Base-by-base conservation (phyloP, 2,888 invertebrate species). In the Sarcophaga subvicina region DNA sequence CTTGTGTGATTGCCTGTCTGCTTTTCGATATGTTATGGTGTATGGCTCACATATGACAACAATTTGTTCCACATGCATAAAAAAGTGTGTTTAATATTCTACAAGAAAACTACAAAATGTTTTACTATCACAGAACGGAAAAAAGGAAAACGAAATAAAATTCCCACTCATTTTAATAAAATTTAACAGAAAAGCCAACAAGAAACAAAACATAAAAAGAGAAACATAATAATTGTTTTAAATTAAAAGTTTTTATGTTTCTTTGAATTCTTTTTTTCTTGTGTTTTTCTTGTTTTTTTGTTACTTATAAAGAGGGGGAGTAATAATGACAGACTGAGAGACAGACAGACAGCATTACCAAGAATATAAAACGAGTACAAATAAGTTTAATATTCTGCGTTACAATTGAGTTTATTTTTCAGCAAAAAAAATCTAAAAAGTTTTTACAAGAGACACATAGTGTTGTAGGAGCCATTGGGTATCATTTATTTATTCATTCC, bases 161-260 rank as follows among this genome's bases (percentile, higher is more conserved):
- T 69, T 77, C 78, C 81, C 77, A 81, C 85, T 70, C 62, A 63
- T 77, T 69, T 12, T 76, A 70, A 27, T 60, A 77, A 54, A 66
- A 54, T 54, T 54, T 54, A 54, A 54, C 54, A 17, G 17, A 37
- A 70, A 63, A 49, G 37, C 20, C 10, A 27, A 22, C 6, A 27
- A n/a, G 14, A 60, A 47, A 78, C n/a, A 27, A 10, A n/a, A 54
- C 49, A 73, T 25, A 83, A 76, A 76, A 69, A 37, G 79, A 62
- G 22, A 45, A 63, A 75, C 63, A 78, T 12, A 64, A 79, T 82
- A 79, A 79, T 79, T 82, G 76, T 71, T 72, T 72, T 67, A 72
- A 76, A 76, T 76, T 76, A 71, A 70, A 70, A 66, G 70, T 72
- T 80, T 80, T 47, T 37, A 27, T 69, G 45, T 12, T 54, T 14